Conservation (phyloP, 1,140 invertebrate species). For the Zaprionus lachaisei region DNA sequence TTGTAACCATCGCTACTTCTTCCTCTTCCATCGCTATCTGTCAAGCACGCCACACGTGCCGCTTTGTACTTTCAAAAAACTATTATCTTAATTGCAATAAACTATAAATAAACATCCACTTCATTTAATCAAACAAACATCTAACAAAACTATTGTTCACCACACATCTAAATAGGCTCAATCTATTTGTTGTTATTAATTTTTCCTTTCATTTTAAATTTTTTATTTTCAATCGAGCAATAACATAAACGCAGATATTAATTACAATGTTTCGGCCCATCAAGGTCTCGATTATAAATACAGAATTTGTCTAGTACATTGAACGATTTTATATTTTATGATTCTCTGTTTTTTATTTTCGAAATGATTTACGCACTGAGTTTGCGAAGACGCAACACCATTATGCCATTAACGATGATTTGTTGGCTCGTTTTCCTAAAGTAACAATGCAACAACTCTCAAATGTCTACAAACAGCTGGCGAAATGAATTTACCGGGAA, state of each 20-base stretch:
- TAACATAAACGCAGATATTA: neutral
- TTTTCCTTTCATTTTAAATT: too few relatives aligned
- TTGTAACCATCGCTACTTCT: too few relatives aligned
- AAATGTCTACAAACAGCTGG: conserved; percentile 41
- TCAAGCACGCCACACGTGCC: too few relatives aligned
- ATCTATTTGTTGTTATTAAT: too few relatives aligned
- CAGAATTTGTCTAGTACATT: neutral
- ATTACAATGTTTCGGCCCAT: neutral
- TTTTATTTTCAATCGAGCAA: neutral
- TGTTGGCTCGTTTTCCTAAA: conserved; percentile 58
- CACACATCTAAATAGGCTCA: too few relatives aligned
- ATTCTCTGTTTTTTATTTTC: conserved; percentile 23
- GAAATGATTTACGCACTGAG: conserved; percentile 59
- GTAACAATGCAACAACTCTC: conserved; percentile 12
- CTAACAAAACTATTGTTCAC: too few relatives aligned
- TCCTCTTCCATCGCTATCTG: too few relatives aligned
- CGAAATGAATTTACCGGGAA: conserved; percentile 29
- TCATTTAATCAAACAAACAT: too few relatives aligned
- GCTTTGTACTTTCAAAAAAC: too few relatives aligned
- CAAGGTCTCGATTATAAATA: neutral
- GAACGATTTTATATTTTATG: conserved; percentile 8
- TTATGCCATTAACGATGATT: conserved; percentile 75
- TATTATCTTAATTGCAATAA: too few relatives aligned
- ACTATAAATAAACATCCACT: too few relatives aligned
- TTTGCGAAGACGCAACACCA: conserved; percentile 42